Evolutionary conservation across 2,113 vertebrate genomes (phyloP), one percentile per base, ranked within the genome.

Genomic region (Scomber japonicus): DNA sequence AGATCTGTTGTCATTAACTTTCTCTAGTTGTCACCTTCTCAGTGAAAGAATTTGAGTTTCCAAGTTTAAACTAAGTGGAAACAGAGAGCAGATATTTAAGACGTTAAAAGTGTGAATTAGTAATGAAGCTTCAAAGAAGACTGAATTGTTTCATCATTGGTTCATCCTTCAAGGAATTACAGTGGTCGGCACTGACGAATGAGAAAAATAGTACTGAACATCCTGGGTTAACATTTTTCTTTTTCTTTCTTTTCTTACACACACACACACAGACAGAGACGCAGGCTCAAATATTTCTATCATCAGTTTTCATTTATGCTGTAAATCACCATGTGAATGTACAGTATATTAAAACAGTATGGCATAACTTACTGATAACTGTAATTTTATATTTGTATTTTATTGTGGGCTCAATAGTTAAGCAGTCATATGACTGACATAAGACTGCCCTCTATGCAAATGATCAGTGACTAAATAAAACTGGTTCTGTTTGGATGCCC

Each of bases 381-480:
- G 17, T 53, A 19, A 50, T 12, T 45, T 17, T 49, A 35, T 60
- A 8, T 50, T 27, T 8, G 13, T 15, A 17, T 64, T 53, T 27
- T 9, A 19, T 19, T 45, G 31, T 19, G 0, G 46, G 55, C 35
- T 48, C 54, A 55, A 68, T 40, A 63, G 54, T 55, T 10, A 50
- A 70, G 59, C 11, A 30, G 76, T 90, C 83, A 74, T 64, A 54
- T 87, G 86, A 77, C 78, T 56, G 73, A 82, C 1, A 2, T 54
- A 61, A 69, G 85, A 88, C 89, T 5, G 83, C 90, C 85, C 87
- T 86, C 55, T 89, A 90, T 90, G 91, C 87, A 91, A 91, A 93
- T 91, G 74, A 83, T 54, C 27, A 61, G 76, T 2, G 82, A 78
- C 71, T 88, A 83, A 82, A 89, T 90, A 90, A 90, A 91, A 78